A percentile compares a stretch with the other conserved stretches of the same genome.
Evolutionary conservation across 2,797 vertebrate genomes (phyloP).

Genomic region (Tadarida brasiliensis): DNA sequence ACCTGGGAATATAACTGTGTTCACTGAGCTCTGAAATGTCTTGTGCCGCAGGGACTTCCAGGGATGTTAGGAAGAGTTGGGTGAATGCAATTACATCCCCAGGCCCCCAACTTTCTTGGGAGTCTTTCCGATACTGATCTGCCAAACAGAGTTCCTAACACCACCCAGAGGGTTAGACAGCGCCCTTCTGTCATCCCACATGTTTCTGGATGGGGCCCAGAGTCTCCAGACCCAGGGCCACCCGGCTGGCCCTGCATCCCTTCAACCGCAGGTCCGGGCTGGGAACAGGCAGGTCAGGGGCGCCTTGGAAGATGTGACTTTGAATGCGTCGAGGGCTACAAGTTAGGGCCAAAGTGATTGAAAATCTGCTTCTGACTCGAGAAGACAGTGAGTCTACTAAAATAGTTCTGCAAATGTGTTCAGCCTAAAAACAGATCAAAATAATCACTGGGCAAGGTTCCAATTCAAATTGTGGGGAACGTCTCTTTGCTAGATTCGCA

Average conservation of each 20-base stretch:
- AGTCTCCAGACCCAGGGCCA: not conserved
- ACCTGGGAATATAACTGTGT: not conserved
- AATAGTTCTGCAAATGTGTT: not conserved
- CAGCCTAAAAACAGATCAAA: not conserved
- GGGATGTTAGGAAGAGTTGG: not conserved
- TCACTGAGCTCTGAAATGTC: not conserved
- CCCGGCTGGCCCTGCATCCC: too few species aligned
- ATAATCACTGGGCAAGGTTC: not conserved
- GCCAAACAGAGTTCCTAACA: not conserved
- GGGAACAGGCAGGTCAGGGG: not conserved
- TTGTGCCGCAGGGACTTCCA: not conserved
- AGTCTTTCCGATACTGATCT: not conserved
- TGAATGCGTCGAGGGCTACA: not conserved
- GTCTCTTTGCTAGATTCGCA: not conserved
- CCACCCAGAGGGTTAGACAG: not conserved
- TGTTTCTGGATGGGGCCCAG: not conserved
- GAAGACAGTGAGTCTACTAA: not conserved
- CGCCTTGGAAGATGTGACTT: not conserved
- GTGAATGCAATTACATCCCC: not conserved
- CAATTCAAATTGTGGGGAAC: not conserved
- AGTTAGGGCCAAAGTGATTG: not conserved
- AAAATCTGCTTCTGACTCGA: not conserved
- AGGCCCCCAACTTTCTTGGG: not conserved
- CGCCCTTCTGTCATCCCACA: not conserved
- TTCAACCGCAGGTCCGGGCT: rapidly evolving